Base-by-base conservation (phyloP, 2,888 invertebrate genomes). In the Idaea aversata region DNA sequence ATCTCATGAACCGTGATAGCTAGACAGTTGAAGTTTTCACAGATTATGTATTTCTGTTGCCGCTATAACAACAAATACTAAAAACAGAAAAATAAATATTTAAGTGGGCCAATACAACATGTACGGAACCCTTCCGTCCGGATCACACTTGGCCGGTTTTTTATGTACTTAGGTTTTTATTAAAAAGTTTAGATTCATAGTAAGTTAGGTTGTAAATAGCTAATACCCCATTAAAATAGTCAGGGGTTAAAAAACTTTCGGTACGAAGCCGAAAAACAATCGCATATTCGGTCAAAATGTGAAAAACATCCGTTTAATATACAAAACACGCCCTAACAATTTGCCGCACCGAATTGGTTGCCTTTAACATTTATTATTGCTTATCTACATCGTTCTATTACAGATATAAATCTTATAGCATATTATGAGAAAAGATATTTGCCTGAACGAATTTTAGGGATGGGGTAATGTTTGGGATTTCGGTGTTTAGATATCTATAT, bases 361-460 rank as follows among this genome's bases (percentile, higher is more conserved):
- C 72, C 75, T 75, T 84, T 86, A 86, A 86, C 87, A 86, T 86
- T 84, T 85, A 86, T 84, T 80, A 80, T 66, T 64, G 59, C 70
- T 79, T 82, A 82, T 82, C 83, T 73, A 62, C 63, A 65, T 25
- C 34, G 61, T 70, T 74, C 76, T 77, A 82, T 84, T 81, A 79
- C 71, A 81, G 80, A 83, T 81, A 82, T 77, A 77, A 77, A 84
- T 85, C 82, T 81, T 76, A 76, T 76, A 71, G 77, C 78, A 75
- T 84, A 85, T 85, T 85, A 86, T 83, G 82, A 81, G 76, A 76
- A 78, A 75, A 74, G 73, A 79, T 80, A 80, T 82, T 78, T 70
- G 63, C 65, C 66, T 64, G 65, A 67, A 66, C 64, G 38, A 47
- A 63, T 59, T 65, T 57, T 63, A 66, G 68, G 61, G 65, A 67